Evolutionary conservation across 2,888 invertebrate genomes (phyloP), one percentile per base, ranked within the genome.

Genomic region (Isotomurus palustris): DNA sequence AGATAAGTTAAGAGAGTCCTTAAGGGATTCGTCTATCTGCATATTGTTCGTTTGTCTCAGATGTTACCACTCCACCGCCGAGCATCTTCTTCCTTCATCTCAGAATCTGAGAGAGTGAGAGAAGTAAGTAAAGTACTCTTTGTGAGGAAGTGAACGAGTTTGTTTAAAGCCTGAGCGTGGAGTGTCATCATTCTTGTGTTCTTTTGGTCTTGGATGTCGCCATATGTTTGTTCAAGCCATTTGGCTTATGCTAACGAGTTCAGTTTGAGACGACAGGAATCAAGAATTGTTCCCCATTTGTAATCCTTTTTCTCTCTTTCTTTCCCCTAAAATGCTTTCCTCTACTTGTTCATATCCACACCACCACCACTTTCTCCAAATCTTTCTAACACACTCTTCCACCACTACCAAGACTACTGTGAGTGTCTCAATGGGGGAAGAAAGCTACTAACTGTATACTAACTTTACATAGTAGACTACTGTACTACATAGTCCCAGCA

Each of bases 241-340:
- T 67, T 65, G 65, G 65, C 67, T 66, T 68, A 68, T 68, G 68
- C 68, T 68, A 68, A 68, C 68, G 68, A 68, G 64, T 60, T 62
- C 60, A 60, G 47, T 14, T 25, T 17, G 60, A 63, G 66, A 62
- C 60, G 65, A 68, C 67, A 67, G 67, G 67, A 68, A 66, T 68
- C 68, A 68, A 62, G 67, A 67, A 67, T 63, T 65, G 67, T 65
- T 63, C 67, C 68, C 68, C 66, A 66, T 66, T 68, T 66, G 64
- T 66, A 68, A 64, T 64, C 64, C 65, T 65, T 63, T 64, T 64
- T 64, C 59, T 64, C 58, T 56, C 60, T 57, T 54, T 56, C 56
- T 56, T 56, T 56, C 52, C 53, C 53, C 58, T 61, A 66, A 63
- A 63, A 60, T 63, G 63, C 57, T 66, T 62, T 24, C 22, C 12